A percentile compares a stretch with the other conserved stretches of the same genome.
phyloP scores from a whole-genome alignment of 2,888 invertebrate genomes.

The Sycophila texana region DNA sequence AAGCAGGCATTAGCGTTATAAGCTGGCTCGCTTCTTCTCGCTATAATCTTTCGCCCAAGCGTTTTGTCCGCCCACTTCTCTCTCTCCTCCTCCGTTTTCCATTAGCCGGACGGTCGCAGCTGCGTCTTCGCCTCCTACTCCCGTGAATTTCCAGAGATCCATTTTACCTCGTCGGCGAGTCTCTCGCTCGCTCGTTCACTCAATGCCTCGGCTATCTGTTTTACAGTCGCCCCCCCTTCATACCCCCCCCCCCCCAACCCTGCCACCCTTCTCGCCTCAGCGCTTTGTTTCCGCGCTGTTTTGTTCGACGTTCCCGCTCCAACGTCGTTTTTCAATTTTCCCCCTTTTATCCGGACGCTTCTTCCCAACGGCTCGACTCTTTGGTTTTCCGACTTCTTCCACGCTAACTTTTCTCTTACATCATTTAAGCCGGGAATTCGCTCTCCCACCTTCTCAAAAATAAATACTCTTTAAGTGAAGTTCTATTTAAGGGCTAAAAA shows the following conservation, averaged over 20 bases:
- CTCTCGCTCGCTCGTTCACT: conserved; percentile 3
- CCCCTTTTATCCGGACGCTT: conserved; percentile 3
- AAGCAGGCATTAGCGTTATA: conserved; percentile 24
- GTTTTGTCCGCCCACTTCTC: neutral
- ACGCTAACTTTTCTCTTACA: too few relatives aligned
- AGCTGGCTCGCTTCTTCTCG: conserved; percentile 4
- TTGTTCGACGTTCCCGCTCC: neutral
- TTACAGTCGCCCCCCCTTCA: conserved; percentile 6
- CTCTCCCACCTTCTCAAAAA: too few relatives aligned
- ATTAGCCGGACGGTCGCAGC: conserved; percentile 17
- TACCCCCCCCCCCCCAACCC: neutral
- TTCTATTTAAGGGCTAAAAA: too few relatives aligned
- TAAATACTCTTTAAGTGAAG: too few relatives aligned
- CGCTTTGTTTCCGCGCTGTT: neutral
- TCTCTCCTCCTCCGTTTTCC: conserved; percentile 3
- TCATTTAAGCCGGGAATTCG: too few relatives aligned
- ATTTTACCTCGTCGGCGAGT: conserved; percentile 8
- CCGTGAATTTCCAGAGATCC: conserved; percentile 19
- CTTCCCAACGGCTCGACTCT: neutral
- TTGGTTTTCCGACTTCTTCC: too few relatives aligned
- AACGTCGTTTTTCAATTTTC: conserved; percentile 4
- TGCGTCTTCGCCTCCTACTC: conserved; percentile 16
- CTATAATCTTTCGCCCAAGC: conserved; percentile 27
- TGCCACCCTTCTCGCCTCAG: neutral
- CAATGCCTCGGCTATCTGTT: conserved; percentile 24